phyloP scores from a whole-genome alignment of 2,797 vertebrate species.

The Columba guinea region DNA sequence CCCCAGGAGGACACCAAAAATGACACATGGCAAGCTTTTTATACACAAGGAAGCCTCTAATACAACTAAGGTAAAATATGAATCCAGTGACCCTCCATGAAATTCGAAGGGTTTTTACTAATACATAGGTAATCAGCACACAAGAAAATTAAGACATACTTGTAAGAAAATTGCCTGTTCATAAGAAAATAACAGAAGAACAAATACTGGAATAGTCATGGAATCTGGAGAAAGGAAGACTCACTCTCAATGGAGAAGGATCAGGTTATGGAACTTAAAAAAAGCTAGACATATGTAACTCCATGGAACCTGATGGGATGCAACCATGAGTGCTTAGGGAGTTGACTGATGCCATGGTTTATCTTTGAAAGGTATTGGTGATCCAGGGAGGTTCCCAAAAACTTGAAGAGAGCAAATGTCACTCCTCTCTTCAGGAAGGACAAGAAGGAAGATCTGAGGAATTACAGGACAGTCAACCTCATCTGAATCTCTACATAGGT shows the following conservation, averaged over 20 bases:
- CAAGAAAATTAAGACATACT: not conserved
- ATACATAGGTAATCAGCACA: not conserved
- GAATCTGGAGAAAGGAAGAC: not conserved
- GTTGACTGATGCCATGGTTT: not conserved
- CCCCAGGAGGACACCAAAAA: not conserved
- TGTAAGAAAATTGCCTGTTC: not conserved
- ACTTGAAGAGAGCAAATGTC: not conserved
- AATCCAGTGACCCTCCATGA: not conserved
- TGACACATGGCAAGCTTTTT: not conserved
- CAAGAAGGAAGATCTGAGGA: not conserved
- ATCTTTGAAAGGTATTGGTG: not conserved
- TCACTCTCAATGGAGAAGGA: not conserved
- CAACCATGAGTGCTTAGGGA: not conserved
- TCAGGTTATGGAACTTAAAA: not conserved
- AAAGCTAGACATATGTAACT: not conserved
- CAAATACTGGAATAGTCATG: not conserved
- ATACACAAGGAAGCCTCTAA: not conserved
- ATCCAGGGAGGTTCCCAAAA: not conserved
- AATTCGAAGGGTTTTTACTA: not conserved
- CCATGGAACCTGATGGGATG: not conserved
- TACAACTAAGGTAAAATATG: not conserved
- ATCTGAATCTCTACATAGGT: not conserved
- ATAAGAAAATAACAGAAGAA: not conserved
- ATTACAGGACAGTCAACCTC: not conserved
- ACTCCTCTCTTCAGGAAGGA: not conserved